A percentile compares a stretch with the other conserved stretches of the same genome.
Evolutionary conservation across 1,140 invertebrate species (phyloP).

Genomic region (Teleogryllus occipitalis): DNA sequence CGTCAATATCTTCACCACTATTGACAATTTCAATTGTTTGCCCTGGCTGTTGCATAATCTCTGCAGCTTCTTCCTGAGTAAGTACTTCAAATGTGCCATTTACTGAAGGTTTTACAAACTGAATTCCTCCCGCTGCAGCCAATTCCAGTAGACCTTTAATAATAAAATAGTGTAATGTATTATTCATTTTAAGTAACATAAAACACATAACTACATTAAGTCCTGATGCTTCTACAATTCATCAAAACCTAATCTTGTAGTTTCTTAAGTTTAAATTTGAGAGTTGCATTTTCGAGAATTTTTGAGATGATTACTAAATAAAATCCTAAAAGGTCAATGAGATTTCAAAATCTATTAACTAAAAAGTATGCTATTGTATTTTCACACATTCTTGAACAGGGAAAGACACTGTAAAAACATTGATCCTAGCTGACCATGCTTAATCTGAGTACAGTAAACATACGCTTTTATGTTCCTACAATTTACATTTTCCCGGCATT

Average conservation of each 20-base stretch:
- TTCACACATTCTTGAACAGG: too few relatives aligned
- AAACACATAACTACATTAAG: neutral
- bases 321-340: too few relatives aligned
- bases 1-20: slow-evolving; percentile 10
- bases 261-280: too few relatives aligned
- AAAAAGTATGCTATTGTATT: too few relatives aligned
- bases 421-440: too few relatives aligned
- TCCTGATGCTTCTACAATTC: neutral
- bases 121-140: slow-evolving; percentile 39
- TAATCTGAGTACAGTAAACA: too few relatives aligned
- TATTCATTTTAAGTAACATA: neutral
- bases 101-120: slow-evolving; percentile 40
- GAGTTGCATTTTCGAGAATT: too few relatives aligned
- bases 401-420: too few relatives aligned
- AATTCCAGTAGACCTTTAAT: slow-evolving; percentile 33
- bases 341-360: too few relatives aligned
- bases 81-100: slow-evolving; percentile 42
- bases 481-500: too few relatives aligned
- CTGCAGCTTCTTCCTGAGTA: slow-evolving; percentile 38
- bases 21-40: slow-evolving; percentile 21
- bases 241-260: neutral
- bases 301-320: too few relatives aligned
- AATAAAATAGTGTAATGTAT: neutral
- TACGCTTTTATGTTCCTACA: too few relatives aligned
- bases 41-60: slow-evolving; percentile 36